Conservation (phyloP, 37 sponge, comb jelly and placozoan genomes). For the Agelas oroides region DNA sequence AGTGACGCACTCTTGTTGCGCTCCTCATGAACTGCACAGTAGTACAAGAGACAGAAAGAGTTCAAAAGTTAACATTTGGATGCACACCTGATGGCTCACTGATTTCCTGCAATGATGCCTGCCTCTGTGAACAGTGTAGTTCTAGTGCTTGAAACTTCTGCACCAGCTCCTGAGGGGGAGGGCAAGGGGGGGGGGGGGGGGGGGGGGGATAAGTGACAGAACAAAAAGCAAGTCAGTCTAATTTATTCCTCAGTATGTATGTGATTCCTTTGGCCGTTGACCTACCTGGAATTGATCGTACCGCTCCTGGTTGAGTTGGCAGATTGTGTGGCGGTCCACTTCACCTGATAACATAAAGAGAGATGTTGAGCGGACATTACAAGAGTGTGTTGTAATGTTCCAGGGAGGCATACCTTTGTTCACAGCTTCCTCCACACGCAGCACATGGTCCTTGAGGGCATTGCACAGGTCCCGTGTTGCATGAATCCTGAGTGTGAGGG, state of each 20-base stretch:
- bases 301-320: conserved; percentile 13
- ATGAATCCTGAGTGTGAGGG: conserved; percentile 43
- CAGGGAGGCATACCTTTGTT: not conserved
- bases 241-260: too few relatives aligned
- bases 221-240: too few relatives aligned
- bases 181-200: too few relatives aligned
- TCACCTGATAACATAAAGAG: conserved; percentile 43
- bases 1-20: too few relatives aligned
- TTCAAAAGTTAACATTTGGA: too few relatives aligned
- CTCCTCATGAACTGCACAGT: too few relatives aligned
- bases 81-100: conserved; percentile 33
- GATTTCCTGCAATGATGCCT: conserved; percentile 12
- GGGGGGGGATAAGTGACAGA: too few relatives aligned
- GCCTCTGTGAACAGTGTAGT: not conserved
- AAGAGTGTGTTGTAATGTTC: too few relatives aligned
- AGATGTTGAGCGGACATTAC: too few relatives aligned
- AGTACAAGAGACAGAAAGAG: too few relatives aligned
- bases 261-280: too few relatives aligned
- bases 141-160: conserved; percentile 50
- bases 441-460: conserved; percentile 83
- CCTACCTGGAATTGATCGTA: conserved; percentile 46
- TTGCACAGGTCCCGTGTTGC: conserved; percentile 85
- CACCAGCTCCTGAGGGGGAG: conserved; percentile 50
- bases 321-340: conserved; percentile 45
- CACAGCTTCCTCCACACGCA: conserved; percentile 63